Evolutionary conservation across 2,113 vertebrate species (phyloP).

Genomic region (Columba janthina): DNA sequence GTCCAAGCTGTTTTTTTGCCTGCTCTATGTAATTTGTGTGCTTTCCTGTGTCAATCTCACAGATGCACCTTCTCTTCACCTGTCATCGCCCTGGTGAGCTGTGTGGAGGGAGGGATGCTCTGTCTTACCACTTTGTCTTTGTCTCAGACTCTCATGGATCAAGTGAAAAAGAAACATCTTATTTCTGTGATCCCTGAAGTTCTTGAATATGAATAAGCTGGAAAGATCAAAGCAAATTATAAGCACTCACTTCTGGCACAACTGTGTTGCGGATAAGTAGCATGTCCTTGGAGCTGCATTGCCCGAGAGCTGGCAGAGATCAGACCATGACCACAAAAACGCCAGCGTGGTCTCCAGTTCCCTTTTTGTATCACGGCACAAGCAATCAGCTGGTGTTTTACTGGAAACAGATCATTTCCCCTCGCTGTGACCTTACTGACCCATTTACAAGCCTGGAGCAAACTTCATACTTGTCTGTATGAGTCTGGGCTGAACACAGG

Average conservation of each 20-base stretch:
- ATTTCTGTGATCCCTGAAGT: background rate
- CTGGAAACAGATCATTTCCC: background rate
- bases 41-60: background rate
- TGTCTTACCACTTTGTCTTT: background rate
- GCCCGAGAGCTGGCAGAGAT: background rate
- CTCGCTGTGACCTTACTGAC: fast-evolving
- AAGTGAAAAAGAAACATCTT: background rate
- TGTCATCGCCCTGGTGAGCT: background rate
- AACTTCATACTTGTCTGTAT: background rate
- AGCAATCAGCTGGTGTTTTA: background rate
- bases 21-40: background rate
- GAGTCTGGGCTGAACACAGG: background rate
- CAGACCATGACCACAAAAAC: background rate
- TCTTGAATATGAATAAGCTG: background rate
- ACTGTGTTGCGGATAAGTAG: background rate
- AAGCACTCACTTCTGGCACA: background rate
- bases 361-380: fast-evolving
- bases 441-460: background rate
- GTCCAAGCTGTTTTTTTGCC: background rate
- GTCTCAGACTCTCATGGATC: background rate
- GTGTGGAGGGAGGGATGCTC: background rate
- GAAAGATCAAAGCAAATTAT: background rate
- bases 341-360: background rate
- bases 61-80: background rate
- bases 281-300: background rate